Evolutionary conservation across 2,797 vertebrate genomes (phyloP), one percentile per base, ranked within the genome.

Genomic region (Danio aesculapii): DNA sequence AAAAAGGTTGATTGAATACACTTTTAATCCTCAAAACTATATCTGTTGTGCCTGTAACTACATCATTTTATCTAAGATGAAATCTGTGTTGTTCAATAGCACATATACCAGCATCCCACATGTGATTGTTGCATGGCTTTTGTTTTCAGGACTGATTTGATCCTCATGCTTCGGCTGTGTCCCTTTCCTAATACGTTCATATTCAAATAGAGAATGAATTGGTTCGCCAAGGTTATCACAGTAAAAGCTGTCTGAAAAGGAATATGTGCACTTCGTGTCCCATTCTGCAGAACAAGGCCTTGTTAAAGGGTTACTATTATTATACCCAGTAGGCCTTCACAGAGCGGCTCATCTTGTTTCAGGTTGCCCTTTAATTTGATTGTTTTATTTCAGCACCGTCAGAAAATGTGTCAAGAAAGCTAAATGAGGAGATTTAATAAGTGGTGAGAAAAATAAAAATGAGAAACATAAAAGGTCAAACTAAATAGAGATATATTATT

Each of bases 341-440:
- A 53, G 81, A 84, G 85, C 85, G 86, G 81, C 86, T 84, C 85
- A 81, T 87, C 70, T 88, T 89, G 90, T 88, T 90, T 83, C 86
- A 72, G 73, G 50, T 83, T 82, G 57, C 47, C 66, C 81, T 90
- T 84, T 88, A 83, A 90, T 86, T 89, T 13, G 8, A 66, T 73
- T 57, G 10, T 49, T 87, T 91, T 83, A 81, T 82, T 84, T 78
- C 61, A 74, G 72, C 81, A 68, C 79, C 64, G 81, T 85, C 86
- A 80, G 59, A 53, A 63, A 55, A 53, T 70, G 59, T 63, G 78
- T 41, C 19, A 57, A 47, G 69, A 55, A 74, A 49, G 14, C 19
- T 72, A 71, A 71, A 71, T 52, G 39, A 79, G 67, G 12, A 44
- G 41, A 79, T 63, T 6, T 6, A 43, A 46, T 63, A 53, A 68